These are phyloP conservation scores for Apodemus speciosus DNA, from an alignment of 2,113 vertebrate genomes.

Conservation along the genomic window DNA sequence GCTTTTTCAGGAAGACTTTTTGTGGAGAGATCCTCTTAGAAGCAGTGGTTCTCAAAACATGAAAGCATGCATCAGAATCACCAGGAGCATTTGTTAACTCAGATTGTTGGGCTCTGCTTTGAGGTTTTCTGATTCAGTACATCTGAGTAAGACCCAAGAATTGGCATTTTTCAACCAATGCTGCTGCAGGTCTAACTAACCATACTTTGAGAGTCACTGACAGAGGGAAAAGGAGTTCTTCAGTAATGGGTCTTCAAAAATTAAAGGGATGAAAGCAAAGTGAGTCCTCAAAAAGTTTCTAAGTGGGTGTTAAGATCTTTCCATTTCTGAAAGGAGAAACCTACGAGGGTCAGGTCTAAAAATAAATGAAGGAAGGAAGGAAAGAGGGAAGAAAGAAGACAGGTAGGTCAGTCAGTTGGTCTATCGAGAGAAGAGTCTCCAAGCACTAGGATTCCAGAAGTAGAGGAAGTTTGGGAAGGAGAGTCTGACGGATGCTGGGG, in stretches of 20 bases:
- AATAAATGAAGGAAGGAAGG: background rate
- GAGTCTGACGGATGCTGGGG: background rate
- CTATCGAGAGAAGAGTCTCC: background rate
- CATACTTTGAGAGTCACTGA: background rate
- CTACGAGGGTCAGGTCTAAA: background rate
- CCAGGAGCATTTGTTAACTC: background rate
- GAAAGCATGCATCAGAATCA: background rate
- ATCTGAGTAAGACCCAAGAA: conserved; percentile 5
- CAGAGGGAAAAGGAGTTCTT: background rate
- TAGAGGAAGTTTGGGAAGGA: background rate
- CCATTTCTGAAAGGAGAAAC: background rate
- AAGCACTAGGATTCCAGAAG: background rate
- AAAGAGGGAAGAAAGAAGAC: background rate
- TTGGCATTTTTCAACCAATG: conserved; percentile 33
- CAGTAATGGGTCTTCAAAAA: background rate
- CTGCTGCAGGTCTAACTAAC: background rate
- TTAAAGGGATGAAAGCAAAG: background rate
- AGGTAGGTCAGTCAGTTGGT: background rate
- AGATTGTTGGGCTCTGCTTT: background rate
- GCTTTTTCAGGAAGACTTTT: background rate
- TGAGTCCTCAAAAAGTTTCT: background rate
- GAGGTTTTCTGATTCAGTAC: conserved; percentile 35
- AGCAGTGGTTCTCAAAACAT: conserved; percentile 44
- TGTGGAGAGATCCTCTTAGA: background rate
- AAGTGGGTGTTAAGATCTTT: background rate